These are phyloP conservation scores for Lasioglossum figueresi DNA, from an alignment of 2,888 invertebrate species.

Conservation along the genomic window DNA sequence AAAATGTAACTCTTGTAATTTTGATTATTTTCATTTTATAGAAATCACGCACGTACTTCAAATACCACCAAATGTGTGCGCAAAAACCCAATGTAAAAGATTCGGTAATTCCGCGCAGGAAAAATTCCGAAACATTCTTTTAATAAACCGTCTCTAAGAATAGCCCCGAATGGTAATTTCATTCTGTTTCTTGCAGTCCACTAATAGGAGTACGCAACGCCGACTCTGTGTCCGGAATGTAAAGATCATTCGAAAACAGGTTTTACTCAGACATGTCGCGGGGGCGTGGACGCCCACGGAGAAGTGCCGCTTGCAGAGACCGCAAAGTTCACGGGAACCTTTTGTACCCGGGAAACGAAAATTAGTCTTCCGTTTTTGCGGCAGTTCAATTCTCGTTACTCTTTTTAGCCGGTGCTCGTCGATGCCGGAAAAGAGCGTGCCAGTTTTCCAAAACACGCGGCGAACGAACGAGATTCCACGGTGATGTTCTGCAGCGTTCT, in stretches of 20 bases:
- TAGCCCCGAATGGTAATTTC: background rate
- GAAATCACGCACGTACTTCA: too few species aligned
- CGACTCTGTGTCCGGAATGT: background rate
- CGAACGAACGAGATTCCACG: background rate
- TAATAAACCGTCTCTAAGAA: too few species aligned
- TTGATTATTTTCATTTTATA: accelerated
- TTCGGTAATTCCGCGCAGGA: background rate
- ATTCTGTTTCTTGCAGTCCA: background rate
- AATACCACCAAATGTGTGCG: background rate
- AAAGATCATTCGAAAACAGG: background rate
- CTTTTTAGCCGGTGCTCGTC: background rate
- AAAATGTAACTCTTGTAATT: background rate
- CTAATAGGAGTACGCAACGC: background rate
- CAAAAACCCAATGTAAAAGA: background rate
- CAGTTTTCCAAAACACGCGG: background rate
- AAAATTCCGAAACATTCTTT: background rate
- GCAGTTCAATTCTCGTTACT: background rate
- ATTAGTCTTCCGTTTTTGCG: conserved; percentile 13
- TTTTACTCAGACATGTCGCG: background rate
- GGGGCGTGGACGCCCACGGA: background rate
- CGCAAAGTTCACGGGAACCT: background rate
- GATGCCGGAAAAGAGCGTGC: background rate
- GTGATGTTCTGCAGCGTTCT: background rate
- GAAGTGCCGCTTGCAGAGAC: background rate
- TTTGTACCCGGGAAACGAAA: background rate